phyloP scores from a whole-genome alignment of 2,113 vertebrate genomes.

The Nannospalax galili region DNA sequence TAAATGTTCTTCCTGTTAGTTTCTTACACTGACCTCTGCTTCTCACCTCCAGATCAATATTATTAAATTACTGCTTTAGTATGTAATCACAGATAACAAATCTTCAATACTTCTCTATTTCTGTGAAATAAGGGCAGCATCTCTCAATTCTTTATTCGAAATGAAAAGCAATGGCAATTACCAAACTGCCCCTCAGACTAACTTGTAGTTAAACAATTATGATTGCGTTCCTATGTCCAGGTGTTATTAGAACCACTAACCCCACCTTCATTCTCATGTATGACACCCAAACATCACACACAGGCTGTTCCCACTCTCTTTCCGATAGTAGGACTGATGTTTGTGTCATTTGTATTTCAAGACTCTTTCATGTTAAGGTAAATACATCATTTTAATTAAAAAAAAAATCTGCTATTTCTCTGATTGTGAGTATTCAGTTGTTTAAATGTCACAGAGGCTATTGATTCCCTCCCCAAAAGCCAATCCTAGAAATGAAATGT shows the following conservation, averaged over 20 bases:
- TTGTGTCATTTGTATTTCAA: background rate
- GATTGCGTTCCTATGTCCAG: background rate
- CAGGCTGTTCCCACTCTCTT: background rate
- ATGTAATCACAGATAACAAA: background rate
- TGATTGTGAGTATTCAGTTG: background rate
- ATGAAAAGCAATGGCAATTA: conserved; percentile 26
- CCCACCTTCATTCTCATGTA: background rate
- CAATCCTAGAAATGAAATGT: background rate
- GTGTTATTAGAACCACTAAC: background rate
- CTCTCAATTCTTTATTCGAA: conserved; percentile 7
- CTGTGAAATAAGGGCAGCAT: background rate
- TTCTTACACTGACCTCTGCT: background rate
- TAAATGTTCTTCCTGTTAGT: background rate
- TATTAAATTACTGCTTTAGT: conserved; percentile 8
- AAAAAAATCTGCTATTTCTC: background rate
- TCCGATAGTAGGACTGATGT: background rate
- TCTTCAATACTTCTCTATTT: background rate
- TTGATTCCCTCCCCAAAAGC: background rate
- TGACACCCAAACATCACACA: background rate
- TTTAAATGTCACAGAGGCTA: background rate
- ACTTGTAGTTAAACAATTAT: background rate
- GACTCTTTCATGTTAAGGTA: background rate
- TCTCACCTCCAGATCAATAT: background rate
- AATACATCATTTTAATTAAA: background rate
- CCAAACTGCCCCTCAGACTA: background rate